These are phyloP conservation scores for Leucania comma DNA, from an alignment of 2,888 invertebrate species.

Conservation along the genomic window DNA sequence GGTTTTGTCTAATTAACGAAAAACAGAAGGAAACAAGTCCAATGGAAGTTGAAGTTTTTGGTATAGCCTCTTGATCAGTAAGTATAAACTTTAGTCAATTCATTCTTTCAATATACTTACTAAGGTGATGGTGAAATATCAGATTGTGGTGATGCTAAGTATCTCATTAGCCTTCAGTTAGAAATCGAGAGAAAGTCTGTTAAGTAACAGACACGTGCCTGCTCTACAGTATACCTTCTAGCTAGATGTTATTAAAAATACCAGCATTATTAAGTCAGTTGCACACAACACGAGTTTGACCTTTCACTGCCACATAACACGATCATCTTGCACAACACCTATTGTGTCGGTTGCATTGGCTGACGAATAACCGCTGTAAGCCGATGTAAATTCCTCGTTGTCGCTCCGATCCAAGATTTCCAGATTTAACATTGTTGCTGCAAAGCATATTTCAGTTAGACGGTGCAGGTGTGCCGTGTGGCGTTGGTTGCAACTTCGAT, in stretches of 20 bases:
- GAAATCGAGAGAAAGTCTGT: constrained; percentile 4
- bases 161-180: background rate
- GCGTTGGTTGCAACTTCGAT: constrained; percentile 87
- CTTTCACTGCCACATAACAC: constrained; percentile 49
- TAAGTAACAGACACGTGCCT: background rate
- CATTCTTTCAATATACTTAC: background rate
- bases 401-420: constrained; percentile 54
- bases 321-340: constrained; percentile 46
- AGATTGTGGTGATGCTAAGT: constrained; percentile 1
- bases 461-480: constrained; percentile 88
- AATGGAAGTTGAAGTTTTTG: background rate
- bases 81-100: background rate
- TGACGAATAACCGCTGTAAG: constrained; percentile 43
- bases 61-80: background rate
- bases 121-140: background rate
- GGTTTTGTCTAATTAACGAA: background rate
- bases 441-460: constrained; percentile 85
- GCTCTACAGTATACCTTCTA: background rate
- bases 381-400: constrained; percentile 37
- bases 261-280: constrained; percentile 37
- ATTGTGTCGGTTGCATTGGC: constrained; percentile 43
- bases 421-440: constrained; percentile 68
- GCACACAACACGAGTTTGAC: constrained; percentile 54
- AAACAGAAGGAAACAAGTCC: background rate
- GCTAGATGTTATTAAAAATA: constrained; percentile 38